These are phyloP conservation scores for Scleropages formosus DNA, from an alignment of 2,797 vertebrate genomes.

Conservation along the genomic window DNA sequence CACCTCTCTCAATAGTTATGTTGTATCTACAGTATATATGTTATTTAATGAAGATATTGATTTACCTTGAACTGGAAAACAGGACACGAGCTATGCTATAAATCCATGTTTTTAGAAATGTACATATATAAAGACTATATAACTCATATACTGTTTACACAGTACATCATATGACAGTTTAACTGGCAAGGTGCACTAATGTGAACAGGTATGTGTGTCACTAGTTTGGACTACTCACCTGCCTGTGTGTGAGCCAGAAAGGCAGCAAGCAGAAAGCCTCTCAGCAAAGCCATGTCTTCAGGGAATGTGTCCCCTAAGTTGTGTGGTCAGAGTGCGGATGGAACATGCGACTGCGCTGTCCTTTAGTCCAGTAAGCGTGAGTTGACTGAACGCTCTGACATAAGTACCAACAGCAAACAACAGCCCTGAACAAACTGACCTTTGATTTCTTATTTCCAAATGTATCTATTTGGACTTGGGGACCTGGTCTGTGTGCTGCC, in stretches of 20 bases:
- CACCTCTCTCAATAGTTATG: too few relatives aligned
- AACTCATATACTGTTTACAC: too few relatives aligned
- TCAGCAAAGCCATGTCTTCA: conserved; percentile 44
- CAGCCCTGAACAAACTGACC: not conserved
- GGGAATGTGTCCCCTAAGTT: conserved; percentile 16
- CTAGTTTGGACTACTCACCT: not conserved
- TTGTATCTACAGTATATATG: too few relatives aligned
- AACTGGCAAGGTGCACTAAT: too few relatives aligned
- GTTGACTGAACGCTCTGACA: conserved; percentile 4
- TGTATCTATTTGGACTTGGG: not conserved
- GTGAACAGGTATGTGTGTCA: too few relatives aligned
- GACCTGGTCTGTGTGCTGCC: conserved; percentile 8
- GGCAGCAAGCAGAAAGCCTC: conserved; percentile 45
- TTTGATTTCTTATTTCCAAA: not conserved
- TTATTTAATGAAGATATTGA: too few relatives aligned
- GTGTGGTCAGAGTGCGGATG: conserved; percentile 20
- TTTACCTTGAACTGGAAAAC: too few relatives aligned
- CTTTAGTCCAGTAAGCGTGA: conserved; percentile 25
- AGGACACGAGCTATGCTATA: too few relatives aligned
- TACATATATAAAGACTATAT: too few relatives aligned
- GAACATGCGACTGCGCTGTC: not conserved
- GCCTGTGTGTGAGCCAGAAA: conserved; percentile 28
- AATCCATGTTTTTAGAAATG: too few relatives aligned
- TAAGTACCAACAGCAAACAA: not conserved
- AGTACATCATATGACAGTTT: too few relatives aligned